Percentiles rank a stretch among this genome's conserved stretches.
Conservation (phyloP, 2,888 invertebrate species). For the Ganaspis brasiliensis region DNA sequence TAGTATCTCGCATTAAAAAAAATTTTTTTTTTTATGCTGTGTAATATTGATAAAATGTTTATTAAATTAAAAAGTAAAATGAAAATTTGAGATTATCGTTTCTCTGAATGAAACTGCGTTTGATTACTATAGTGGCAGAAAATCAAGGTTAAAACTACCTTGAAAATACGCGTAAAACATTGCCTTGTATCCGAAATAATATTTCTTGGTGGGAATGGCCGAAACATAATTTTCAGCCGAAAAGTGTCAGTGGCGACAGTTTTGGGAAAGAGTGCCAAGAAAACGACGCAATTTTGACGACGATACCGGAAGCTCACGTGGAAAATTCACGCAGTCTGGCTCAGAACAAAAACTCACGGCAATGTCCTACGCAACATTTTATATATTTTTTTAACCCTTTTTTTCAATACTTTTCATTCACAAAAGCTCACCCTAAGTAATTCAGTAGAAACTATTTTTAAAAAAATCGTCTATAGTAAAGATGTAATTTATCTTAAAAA, state of each 20-base stretch:
- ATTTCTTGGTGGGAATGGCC: constrained; percentile 55
- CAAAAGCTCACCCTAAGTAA: too few species aligned
- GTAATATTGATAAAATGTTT: too few species aligned
- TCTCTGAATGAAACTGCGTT: neutral
- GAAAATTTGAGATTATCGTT: too few species aligned
- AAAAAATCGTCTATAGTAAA: too few species aligned
- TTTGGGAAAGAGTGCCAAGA: constrained; percentile 65
- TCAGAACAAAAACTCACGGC: constrained; percentile 44
- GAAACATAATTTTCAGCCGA: constrained; percentile 46
- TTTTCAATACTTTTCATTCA: neutral
- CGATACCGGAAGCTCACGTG: constrained; percentile 67
- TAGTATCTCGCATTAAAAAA: too few species aligned
- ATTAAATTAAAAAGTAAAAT: too few species aligned
- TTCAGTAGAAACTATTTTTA: too few species aligned
- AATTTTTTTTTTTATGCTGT: too few species aligned
- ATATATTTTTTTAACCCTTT: neutral
- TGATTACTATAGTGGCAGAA: constrained; percentile 45
- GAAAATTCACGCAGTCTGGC: constrained; percentile 58
- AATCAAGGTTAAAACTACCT: constrained; percentile 48
- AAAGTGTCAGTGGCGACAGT: constrained; percentile 38
- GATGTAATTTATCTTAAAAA: too few species aligned
- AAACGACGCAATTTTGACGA: constrained; percentile 68
- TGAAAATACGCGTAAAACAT: constrained; percentile 17
- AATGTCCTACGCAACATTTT: constrained; percentile 35
- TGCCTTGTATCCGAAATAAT: constrained; percentile 61